Percentiles rank a stretch among this genome's conserved stretches.
Conservation (phyloP, 2,113 vertebrate genomes). For the Dissostichus mawsoni region DNA sequence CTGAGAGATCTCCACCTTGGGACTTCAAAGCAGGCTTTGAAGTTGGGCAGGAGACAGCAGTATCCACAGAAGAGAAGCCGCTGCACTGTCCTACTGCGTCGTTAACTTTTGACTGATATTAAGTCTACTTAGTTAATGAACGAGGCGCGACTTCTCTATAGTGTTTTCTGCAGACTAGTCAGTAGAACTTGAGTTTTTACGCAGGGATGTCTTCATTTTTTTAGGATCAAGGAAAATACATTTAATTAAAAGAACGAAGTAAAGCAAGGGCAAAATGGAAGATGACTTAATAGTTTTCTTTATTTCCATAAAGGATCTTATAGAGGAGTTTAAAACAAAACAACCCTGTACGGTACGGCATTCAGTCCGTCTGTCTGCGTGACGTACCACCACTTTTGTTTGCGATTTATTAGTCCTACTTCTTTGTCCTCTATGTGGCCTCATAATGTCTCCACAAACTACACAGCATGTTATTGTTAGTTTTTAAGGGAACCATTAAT, state of each 20-base stretch:
- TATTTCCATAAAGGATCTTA: neutral
- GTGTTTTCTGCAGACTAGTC: slow-evolving; percentile 1
- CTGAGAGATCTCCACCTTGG: slow-evolving; percentile 61
- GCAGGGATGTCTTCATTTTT: neutral
- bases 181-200: neutral
- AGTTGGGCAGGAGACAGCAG: slow-evolving; percentile 68
- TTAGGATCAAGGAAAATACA: neutral
- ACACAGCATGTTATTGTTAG: neutral
- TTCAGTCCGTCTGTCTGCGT: neutral
- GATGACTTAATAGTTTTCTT: neutral
- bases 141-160: slow-evolving; percentile 7
- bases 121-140: slow-evolving; percentile 34
- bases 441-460: neutral
- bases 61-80: slow-evolving; percentile 51
- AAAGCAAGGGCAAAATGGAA: neutral
- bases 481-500: neutral
- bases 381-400: neutral
- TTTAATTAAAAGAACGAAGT: neutral
- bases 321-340: neutral
- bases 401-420: no score
- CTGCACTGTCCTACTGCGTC: slow-evolving; percentile 50
- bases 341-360: neutral
- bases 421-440: neutral
- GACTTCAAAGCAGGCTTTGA: slow-evolving; percentile 83
- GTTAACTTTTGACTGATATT: slow-evolving; percentile 51